Evolutionary conservation across 2,888 invertebrate genomes (phyloP).

Genomic region (Metopia argyrocephala): DNA sequence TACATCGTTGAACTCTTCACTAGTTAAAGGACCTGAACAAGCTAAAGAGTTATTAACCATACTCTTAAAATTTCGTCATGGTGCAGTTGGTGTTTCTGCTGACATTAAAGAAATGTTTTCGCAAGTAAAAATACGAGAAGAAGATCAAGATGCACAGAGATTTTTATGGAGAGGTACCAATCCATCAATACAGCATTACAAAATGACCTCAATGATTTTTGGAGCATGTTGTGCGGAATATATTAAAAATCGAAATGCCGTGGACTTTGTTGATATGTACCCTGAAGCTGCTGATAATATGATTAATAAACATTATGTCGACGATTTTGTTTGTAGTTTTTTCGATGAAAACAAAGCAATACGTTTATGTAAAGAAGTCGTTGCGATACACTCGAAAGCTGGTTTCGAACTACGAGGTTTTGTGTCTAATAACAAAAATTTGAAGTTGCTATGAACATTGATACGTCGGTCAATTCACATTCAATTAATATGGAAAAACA

Average conservation of each 20-base stretch:
- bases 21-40: too few species aligned
- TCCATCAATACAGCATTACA: constrained; percentile 47
- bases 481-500: constrained; percentile 10
- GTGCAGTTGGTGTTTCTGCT: too few species aligned
- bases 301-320: constrained; percentile 54
- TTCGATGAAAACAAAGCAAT: constrained; percentile 30
- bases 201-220: constrained; percentile 65
- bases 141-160: constrained; percentile 64
- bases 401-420: constrained; percentile 30
- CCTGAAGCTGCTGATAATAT: constrained; percentile 37
- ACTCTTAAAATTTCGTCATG: too few species aligned
- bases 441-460: constrained; percentile 4
- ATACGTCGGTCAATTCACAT: background rate
- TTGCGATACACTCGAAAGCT: background rate
- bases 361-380: constrained; percentile 5
- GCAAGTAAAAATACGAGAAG: constrained; percentile 16
- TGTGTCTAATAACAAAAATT: constrained; percentile 26
- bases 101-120: constrained; percentile 58
- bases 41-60: too few species aligned
- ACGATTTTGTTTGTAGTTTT: constrained; percentile 60
- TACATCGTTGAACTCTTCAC: too few species aligned
- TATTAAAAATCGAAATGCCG: constrained; percentile 57
- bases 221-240: constrained; percentile 65
- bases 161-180: constrained; percentile 63
- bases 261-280: constrained; percentile 1